These are phyloP conservation scores for Lasioglossum leucozonium DNA, from an alignment of 2,888 invertebrate species.

Conservation along the genomic window DNA sequence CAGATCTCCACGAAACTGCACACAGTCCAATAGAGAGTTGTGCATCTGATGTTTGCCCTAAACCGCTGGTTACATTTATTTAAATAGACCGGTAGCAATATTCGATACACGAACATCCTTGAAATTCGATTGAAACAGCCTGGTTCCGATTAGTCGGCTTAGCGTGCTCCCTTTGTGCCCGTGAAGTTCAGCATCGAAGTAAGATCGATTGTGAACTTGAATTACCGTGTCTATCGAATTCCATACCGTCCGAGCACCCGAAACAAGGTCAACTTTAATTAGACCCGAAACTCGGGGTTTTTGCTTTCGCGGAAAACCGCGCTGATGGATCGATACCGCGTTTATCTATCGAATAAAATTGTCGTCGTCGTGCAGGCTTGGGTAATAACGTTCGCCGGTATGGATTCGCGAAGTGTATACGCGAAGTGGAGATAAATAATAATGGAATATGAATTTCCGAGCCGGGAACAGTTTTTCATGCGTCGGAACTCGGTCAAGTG, in stretches of 20 bases:
- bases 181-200: neutral
- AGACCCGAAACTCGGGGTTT: neutral
- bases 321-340: neutral
- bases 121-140: neutral
- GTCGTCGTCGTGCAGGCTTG: neutral
- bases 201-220: neutral
- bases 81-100: neutral
- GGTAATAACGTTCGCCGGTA: neutral
- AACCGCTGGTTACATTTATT: no score
- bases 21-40: neutral
- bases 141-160: neutral
- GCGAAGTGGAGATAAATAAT: neutral
- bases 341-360: neutral
- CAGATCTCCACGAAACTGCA: neutral
- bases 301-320: neutral
- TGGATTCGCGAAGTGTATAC: neutral
- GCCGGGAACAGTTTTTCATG: neutral
- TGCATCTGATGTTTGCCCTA: no score
- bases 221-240: neutral
- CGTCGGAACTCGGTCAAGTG: conserved; percentile 38
- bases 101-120: neutral
- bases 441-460: neutral
- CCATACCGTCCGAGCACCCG: neutral
- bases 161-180: neutral
- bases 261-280: neutral